Conservation (phyloP, 2,797 vertebrate species). For the Acanthurus tractus region DNA sequence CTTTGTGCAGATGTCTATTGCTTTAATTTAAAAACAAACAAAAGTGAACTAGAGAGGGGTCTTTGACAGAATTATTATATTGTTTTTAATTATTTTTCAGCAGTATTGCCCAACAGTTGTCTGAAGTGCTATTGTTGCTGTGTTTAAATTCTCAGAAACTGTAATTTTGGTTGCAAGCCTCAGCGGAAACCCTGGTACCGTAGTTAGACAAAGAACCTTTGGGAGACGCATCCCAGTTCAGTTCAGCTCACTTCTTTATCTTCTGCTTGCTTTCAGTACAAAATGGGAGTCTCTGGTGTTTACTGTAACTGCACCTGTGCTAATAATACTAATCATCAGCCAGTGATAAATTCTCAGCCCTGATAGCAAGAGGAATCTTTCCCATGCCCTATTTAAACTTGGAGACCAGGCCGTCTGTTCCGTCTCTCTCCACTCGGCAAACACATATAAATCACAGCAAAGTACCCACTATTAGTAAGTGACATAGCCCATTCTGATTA, state of each 20-base stretch:
- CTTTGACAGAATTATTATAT: too few species aligned
- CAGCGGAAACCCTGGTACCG: constrained; percentile 33
- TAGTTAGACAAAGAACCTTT: constrained; percentile 65
- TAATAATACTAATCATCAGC: constrained; percentile 85
- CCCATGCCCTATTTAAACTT: constrained; percentile 78
- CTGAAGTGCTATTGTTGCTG: constrained; percentile 10
- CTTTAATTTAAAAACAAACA: too few species aligned
- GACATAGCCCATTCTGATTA: constrained; percentile 86
- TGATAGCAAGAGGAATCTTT: constrained; percentile 80
- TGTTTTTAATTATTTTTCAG: too few species aligned
- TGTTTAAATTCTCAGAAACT: not conserved
- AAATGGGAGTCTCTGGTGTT: constrained; percentile 77
- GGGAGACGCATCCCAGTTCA: constrained; percentile 63
- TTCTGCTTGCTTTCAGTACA: constrained; percentile 60
- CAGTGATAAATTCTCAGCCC: constrained; percentile 79
- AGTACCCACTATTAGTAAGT: constrained; percentile 84
- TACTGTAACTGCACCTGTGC: constrained; percentile 86
- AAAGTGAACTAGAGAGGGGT: too few species aligned
- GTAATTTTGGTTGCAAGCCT: constrained; percentile 19
- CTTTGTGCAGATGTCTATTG: too few species aligned
- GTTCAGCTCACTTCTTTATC: constrained; percentile 69
- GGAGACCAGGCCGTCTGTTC: constrained; percentile 77
- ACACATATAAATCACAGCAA: constrained; percentile 87
- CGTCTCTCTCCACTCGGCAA: constrained; percentile 80
- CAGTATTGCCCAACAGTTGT: too few species aligned